These are phyloP conservation scores for Tenebrio molitor DNA, from an alignment of 1,140 invertebrate genomes.

Conservation along the genomic window DNA sequence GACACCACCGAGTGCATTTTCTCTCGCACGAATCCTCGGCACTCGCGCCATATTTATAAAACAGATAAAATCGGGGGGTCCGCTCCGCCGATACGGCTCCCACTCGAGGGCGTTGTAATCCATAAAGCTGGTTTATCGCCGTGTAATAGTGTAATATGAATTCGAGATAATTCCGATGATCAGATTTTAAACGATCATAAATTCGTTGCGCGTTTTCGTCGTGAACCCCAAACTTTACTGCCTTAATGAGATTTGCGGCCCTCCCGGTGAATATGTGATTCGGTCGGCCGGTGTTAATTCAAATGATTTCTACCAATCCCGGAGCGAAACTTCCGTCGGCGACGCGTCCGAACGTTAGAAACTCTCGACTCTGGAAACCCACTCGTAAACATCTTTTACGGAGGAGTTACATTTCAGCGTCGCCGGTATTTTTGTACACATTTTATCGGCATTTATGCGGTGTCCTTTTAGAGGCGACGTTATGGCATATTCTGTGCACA, in stretches of 20 bases:
- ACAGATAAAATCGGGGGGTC: neutral
- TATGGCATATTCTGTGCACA: conserved; percentile 12
- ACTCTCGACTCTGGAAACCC: neutral
- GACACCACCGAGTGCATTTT: too few species aligned
- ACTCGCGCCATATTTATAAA: neutral
- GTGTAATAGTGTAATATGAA: conserved; percentile 16
- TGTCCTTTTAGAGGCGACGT: neutral
- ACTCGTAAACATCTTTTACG: conserved; percentile 8
- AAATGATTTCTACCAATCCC: neutral
- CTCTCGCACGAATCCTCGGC: too few species aligned
- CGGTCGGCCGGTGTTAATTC: conserved; percentile 13
- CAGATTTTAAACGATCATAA: conserved; percentile 27
- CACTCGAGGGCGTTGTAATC: conserved; percentile 13
- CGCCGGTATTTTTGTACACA: conserved; percentile 20
- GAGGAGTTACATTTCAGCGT: neutral
- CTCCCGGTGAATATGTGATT: too few species aligned
- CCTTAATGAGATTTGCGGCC: conserved; percentile 2
- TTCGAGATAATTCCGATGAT: conserved; percentile 22
- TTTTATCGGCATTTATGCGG: conserved; percentile 41
- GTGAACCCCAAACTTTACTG: neutral
- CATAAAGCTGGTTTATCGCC: conserved; percentile 15
- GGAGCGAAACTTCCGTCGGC: neutral
- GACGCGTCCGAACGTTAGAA: neutral
- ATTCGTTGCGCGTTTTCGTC: conserved; percentile 11
- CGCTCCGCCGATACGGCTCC: neutral